A percentile compares a stretch with the other conserved stretches of the same genome.
These are phyloP conservation scores for Invenusta paracnida DNA, from an alignment of 2,888 invertebrate genomes.

Conservation along the genomic window DNA sequence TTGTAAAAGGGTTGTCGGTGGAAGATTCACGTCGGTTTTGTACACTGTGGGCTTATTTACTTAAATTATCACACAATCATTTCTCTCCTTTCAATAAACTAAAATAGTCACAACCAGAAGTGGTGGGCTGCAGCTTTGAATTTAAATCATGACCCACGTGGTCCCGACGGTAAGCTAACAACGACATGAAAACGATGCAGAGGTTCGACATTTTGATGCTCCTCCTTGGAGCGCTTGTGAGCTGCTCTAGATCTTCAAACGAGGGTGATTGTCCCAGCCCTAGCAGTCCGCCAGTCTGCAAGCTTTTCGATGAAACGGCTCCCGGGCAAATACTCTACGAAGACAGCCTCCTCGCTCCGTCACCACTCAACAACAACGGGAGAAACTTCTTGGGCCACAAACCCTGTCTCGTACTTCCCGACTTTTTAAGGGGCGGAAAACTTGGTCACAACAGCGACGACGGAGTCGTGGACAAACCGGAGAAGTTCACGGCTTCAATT, in stretches of 20 bases:
- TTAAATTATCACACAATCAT: too few relatives aligned
- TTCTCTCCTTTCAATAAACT: too few relatives aligned
- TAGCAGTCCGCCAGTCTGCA: not conserved
- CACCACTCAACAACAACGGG: not conserved
- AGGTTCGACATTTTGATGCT: not conserved
- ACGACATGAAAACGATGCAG: not conserved
- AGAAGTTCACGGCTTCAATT: not conserved
- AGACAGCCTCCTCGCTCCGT: not conserved
- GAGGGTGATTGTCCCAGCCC: not conserved
- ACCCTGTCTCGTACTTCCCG: not conserved
- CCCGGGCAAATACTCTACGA: constrained; percentile 9
- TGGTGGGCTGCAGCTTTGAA: not conserved
- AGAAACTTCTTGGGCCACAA: not conserved
- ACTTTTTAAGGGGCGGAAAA: not conserved
- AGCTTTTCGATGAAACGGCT: not conserved
- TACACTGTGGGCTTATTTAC: too few relatives aligned
- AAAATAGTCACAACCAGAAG: too few relatives aligned
- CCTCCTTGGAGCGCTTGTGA: too few relatives aligned
- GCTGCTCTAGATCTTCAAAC: too few relatives aligned
- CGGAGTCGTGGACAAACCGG: too few relatives aligned
- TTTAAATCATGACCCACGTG: not conserved
- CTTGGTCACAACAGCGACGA: too few relatives aligned
- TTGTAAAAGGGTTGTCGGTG: too few relatives aligned
- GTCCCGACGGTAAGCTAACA: not conserved
- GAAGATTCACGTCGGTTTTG: too few relatives aligned